Evolutionary conservation across 2,888 invertebrate species (phyloP).

Genomic region (Melieria crassipennis): DNA sequence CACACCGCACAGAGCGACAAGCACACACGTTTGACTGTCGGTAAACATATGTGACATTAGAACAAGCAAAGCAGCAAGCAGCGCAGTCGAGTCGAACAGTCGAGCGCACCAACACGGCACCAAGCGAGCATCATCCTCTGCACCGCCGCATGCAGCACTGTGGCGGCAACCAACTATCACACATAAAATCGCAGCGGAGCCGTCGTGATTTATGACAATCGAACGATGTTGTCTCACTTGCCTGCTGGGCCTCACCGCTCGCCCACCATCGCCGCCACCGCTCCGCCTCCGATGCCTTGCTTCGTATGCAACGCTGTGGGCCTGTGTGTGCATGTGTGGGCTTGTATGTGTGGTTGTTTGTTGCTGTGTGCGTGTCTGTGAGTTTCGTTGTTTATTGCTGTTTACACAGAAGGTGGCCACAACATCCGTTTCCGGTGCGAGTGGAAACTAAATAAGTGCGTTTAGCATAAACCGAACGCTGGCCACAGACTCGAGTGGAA

Average conservation of each 20-base stretch:
- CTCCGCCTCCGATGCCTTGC: neutral
- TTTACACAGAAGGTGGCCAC: conserved; percentile 46
- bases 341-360: neutral
- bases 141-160: no score
- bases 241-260: neutral
- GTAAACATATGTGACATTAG: conserved; percentile 20
- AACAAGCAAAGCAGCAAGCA: neutral
- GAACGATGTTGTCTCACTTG: conserved; percentile 40
- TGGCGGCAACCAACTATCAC: no score
- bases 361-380: neutral
- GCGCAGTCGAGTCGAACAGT: no score
- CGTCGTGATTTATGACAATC: conserved; percentile 57
- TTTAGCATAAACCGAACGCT: conserved; percentile 12
- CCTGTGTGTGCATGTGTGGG: neutral
- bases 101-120: no score
- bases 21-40: conserved; percentile 25
- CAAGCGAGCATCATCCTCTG: no score
- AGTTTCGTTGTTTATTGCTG: conserved; percentile 28
- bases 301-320: neutral
- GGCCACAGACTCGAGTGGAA: neutral
- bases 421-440: conserved; percentile 48
- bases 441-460: conserved; percentile 42
- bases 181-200: conserved; percentile 33
- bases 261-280: conserved; percentile 1
- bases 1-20: conserved; percentile 38